Base-by-base conservation (phyloP, 2,113 vertebrate species). In the Ailurus styani region DNA sequence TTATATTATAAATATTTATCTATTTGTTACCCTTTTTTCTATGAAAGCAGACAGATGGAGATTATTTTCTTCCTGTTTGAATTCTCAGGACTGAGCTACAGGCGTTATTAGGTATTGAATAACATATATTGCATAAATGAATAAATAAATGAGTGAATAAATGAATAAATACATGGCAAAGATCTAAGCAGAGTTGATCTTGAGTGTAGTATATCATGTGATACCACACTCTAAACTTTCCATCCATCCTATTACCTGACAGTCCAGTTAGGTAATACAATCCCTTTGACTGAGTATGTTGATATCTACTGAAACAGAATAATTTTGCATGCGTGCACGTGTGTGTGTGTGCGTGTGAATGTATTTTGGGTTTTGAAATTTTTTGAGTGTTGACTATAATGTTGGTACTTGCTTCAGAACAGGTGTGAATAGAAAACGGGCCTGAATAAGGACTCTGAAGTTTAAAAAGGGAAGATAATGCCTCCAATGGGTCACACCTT, bases 401-500 rank as follows among this genome's bases (percentile, higher is more conserved):
- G 0, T 21, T 84, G 25, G 5, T 62, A 12, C 7, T 40, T 57
- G 52, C 13, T 54, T 84, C 72, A 70, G 18, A 55, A 42, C 10
- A 50, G 0, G 2, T 50, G 37, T 73, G 6, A 68, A 10, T 47
- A n/a, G 40, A 2, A 86, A 62, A 31, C 40, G 7, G 17, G 5
- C 31, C n/a, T 91, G 15, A 29, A 27, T 77, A 9, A 79, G 2
- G n/a, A 0, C 17, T 27, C 37, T 57, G 5, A 34, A 27, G 7
- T 77, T 68, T 62, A 27, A 82, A 68, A 45, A 34, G 1, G 2
- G 5, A 42, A 18, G 3, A 40, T 70, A 23, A 40, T 64, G 18
- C n/a, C 2, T 12, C 14, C 11, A 20, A 34, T 2, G 40, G 20
- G 1, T 27, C 14, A 11, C 3, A 40, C 3, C 7, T 31, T 75